Conservation (phyloP, 2,113 vertebrate genomes). For the Arvicanthis niloticus region DNA sequence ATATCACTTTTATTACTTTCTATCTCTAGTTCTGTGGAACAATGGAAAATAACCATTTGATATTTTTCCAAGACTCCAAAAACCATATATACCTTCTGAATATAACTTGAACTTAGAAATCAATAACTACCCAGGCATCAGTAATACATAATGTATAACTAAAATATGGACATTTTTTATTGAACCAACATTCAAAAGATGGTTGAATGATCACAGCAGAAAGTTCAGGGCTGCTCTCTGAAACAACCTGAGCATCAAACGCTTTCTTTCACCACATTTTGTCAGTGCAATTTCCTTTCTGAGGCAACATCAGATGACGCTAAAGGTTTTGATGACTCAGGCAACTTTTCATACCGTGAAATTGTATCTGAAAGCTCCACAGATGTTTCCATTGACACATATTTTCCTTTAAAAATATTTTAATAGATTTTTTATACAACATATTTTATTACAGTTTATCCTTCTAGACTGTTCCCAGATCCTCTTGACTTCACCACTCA, state of each 20-base stretch:
- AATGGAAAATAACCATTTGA: background rate
- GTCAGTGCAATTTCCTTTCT: background rate
- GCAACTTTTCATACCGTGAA: background rate
- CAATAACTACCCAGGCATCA: background rate
- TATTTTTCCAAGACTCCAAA: background rate
- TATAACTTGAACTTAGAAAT: background rate
- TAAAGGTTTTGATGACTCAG: background rate
- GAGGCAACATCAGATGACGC: background rate
- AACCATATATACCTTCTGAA: background rate
- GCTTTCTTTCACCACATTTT: background rate
- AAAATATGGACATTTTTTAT: background rate
- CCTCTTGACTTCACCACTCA: background rate
- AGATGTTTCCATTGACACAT: background rate
- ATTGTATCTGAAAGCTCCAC: background rate
- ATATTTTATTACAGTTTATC: background rate
- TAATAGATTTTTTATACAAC: background rate
- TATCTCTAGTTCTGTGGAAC: background rate
- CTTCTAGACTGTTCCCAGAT: background rate
- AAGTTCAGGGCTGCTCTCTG: background rate
- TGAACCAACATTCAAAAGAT: slow-evolving; percentile 7
- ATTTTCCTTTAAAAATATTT: background rate
- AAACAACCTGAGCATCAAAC: background rate
- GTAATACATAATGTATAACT: background rate
- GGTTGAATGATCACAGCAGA: background rate
- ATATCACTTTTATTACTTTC: background rate